A percentile compares a stretch with the other conserved stretches of the same genome.
These are phyloP conservation scores for Cydia fagiglandana DNA, from an alignment of 1,140 invertebrate species.

Conservation along the genomic window DNA sequence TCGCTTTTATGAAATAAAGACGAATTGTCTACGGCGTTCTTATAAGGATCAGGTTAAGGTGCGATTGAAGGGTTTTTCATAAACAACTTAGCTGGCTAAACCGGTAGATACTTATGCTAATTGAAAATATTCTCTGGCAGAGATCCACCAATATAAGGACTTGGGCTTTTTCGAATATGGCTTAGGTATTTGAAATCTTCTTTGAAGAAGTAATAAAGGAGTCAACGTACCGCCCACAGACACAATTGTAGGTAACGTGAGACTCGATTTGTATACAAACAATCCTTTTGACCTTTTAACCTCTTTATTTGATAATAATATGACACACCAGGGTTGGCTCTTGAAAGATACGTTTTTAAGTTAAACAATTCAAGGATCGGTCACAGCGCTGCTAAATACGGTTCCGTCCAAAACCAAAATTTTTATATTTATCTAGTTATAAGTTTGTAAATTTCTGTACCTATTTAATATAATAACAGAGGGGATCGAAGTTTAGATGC, in stretches of 20 bases:
- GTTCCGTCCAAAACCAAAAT: too few relatives aligned
- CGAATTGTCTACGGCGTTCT: neutral
- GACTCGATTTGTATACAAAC: neutral
- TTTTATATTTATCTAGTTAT: too few relatives aligned
- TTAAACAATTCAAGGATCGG: too few relatives aligned
- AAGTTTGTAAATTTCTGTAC: too few relatives aligned
- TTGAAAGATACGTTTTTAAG: neutral
- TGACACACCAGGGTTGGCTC: neutral
- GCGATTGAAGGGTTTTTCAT: neutral
- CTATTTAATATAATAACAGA: too few relatives aligned
- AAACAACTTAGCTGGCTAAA: neutral
- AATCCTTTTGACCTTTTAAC: too few relatives aligned
- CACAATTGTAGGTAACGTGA: slow-evolving; percentile 26
- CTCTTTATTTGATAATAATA: neutral
- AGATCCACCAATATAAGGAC: neutral
- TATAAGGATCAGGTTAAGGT: neutral
- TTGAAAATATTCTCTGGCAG: too few relatives aligned
- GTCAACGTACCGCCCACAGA: slow-evolving; percentile 39
- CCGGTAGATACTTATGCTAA: too few relatives aligned
- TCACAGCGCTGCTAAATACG: too few relatives aligned
- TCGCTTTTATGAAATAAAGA: slow-evolving; percentile 3
- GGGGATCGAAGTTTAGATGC: too few relatives aligned
- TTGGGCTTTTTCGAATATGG: neutral
- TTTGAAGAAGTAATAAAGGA: slow-evolving; percentile 39
- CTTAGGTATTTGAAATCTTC: neutral